phyloP scores from a whole-genome alignment of 2,888 invertebrate species.

The Quadroppia sp. region DNA sequence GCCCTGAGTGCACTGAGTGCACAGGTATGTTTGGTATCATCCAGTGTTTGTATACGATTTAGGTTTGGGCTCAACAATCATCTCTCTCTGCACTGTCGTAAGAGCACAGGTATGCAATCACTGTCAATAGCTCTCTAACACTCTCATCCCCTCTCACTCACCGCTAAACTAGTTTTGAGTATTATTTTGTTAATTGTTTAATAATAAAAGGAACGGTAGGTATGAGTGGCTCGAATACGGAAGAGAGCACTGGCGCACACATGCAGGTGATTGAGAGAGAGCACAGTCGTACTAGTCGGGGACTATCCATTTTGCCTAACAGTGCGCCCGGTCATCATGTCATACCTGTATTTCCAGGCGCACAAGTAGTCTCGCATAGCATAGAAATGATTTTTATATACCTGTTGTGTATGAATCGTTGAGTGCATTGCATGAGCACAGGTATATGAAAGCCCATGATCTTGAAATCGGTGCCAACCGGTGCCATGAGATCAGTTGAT shows the following conservation, averaged over 20 bases:
- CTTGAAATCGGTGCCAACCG: slow-evolving; percentile 32
- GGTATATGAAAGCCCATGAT: slow-evolving; percentile 17
- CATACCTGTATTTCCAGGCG: not conserved
- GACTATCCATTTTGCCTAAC: slow-evolving; percentile 22
- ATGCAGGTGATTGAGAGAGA: not conserved
- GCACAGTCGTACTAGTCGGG: slow-evolving; percentile 20
- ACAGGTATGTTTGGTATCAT: not conserved
- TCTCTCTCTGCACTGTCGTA: not conserved
- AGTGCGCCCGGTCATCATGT: slow-evolving; percentile 24
- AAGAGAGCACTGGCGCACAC: not conserved
- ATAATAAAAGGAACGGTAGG: not conserved
- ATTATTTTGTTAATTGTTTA: slow-evolving; percentile 6
- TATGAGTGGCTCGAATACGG: slow-evolving; percentile 7
- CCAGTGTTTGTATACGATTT: not conserved
- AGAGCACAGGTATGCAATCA: not conserved
- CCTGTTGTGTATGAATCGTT: too few relatives aligned
- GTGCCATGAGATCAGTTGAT: slow-evolving; percentile 21
- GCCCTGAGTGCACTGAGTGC: too few relatives aligned
- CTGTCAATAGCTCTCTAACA: slow-evolving; percentile 4
- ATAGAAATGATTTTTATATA: too few relatives aligned
- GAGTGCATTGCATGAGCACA: not conserved
- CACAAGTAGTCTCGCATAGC: not conserved
- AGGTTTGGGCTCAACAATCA: not conserved
- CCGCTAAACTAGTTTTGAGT: slow-evolving; percentile 16
- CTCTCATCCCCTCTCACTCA: slow-evolving; percentile 32